These are phyloP conservation scores for Eudyptes chrysolophus DNA, from an alignment of 2,113 vertebrate genomes.

Conservation along the genomic window DNA sequence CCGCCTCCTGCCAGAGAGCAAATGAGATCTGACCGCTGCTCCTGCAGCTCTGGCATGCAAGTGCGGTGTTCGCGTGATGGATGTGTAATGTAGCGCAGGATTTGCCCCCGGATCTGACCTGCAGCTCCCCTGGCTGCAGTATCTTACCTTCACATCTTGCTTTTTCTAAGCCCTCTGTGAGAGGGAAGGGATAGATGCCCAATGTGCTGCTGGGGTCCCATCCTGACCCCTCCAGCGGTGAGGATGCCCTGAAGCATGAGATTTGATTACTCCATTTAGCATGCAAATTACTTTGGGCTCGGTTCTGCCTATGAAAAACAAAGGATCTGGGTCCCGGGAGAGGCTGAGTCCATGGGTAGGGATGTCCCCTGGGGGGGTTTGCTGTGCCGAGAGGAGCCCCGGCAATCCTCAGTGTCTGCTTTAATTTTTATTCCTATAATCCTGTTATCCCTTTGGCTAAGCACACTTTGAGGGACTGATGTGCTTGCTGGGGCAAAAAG, in stretches of 20 bases:
- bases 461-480: background rate
- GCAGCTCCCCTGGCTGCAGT: background rate
- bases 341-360: background rate
- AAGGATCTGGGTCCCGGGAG: background rate
- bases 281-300: background rate
- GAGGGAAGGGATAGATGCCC: background rate
- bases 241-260: conserved; percentile 23
- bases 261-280: background rate
- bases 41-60: background rate
- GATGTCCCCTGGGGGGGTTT: background rate
- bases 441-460: background rate
- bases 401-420: background rate
- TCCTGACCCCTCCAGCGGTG: background rate
- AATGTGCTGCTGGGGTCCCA: background rate
- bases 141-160: fast-evolving
- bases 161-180: background rate
- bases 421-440: background rate
- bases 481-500: background rate
- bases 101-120: background rate
- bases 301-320: background rate
- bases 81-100: background rate
- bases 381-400: background rate
- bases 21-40: background rate
- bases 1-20: background rate
- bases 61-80: background rate